phyloP scores from a whole-genome alignment of 2,113 vertebrate species.

The Dasyurus viverrinus region DNA sequence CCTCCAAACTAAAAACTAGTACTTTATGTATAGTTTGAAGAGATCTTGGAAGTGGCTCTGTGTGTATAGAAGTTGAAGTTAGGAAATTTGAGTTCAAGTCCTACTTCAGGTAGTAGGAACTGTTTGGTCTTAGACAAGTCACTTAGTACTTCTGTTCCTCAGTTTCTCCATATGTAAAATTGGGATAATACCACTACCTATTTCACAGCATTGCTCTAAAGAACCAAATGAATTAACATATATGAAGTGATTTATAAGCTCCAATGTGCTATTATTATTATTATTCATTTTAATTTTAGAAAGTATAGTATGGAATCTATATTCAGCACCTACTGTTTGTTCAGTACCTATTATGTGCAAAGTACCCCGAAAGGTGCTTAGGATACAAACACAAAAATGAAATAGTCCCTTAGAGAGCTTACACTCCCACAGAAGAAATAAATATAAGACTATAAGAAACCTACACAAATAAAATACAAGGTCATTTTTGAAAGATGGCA shows the following conservation, averaged over 20 bases:
- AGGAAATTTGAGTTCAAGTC: not conserved
- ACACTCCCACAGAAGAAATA: not conserved
- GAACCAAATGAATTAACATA: not conserved
- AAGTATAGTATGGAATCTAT: not conserved
- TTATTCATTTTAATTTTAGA: not conserved
- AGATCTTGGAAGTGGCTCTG: not conserved
- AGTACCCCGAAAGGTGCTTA: not conserved
- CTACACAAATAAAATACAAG: not conserved
- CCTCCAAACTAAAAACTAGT: not conserved
- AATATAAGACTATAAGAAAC: not conserved
- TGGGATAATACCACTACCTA: not conserved
- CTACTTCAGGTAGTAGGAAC: not conserved
- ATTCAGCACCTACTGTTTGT: not conserved
- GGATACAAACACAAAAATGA: not conserved
- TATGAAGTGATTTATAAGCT: not conserved
- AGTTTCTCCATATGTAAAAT: not conserved
- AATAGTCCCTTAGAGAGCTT: not conserved
- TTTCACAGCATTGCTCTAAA: not conserved
- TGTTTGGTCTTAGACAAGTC: not conserved
- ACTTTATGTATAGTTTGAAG: not conserved
- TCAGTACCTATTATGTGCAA: not conserved
- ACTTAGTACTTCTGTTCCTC: not conserved
- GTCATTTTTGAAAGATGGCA: not conserved
- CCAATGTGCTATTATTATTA: not conserved
- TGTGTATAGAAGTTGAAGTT: not conserved